Evolutionary conservation across 2,113 vertebrate species (phyloP).

Genomic region (Phaetusa simplex): DNA sequence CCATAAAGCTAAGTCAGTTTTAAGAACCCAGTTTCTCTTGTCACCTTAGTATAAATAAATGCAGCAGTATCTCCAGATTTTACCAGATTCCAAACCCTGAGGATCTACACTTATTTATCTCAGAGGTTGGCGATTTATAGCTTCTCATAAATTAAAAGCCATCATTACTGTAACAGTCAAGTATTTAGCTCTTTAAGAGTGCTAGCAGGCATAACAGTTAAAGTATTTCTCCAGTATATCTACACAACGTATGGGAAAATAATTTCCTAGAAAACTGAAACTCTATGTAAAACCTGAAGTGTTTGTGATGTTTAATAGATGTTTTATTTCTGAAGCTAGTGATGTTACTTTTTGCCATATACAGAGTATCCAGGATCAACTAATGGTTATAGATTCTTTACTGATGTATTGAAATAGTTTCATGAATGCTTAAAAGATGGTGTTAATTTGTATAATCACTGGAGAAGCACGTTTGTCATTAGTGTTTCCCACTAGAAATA

Average conservation of each 20-base stretch:
- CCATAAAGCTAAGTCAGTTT: not conserved
- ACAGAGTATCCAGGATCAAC: not conserved
- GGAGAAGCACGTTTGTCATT: not conserved
- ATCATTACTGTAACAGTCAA: not conserved
- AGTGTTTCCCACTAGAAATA: not conserved
- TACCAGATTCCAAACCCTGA: not conserved
- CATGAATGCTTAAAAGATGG: not conserved
- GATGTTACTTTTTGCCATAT: not conserved
- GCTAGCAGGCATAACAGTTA: not conserved
- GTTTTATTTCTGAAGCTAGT: not conserved
- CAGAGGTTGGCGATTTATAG: not conserved
- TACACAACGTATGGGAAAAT: not conserved
- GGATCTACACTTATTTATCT: not conserved
- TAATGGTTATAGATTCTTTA: not conserved
- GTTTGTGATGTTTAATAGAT: not conserved
- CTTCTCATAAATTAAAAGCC: not conserved
- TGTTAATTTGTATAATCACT: not conserved
- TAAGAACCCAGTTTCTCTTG: not conserved
- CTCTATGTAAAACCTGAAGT: constrained; percentile 3
- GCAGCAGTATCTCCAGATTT: not conserved
- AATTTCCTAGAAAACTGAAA: constrained; percentile 22
- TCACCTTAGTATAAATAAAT: not conserved
- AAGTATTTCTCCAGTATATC: not conserved
- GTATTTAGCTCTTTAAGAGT: not conserved
- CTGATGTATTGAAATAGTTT: not conserved